A percentile compares a stretch with the other conserved stretches of the same genome.
Evolutionary conservation across 2,888 invertebrate genomes (phyloP).

Genomic region (Coelinius sp.): DNA sequence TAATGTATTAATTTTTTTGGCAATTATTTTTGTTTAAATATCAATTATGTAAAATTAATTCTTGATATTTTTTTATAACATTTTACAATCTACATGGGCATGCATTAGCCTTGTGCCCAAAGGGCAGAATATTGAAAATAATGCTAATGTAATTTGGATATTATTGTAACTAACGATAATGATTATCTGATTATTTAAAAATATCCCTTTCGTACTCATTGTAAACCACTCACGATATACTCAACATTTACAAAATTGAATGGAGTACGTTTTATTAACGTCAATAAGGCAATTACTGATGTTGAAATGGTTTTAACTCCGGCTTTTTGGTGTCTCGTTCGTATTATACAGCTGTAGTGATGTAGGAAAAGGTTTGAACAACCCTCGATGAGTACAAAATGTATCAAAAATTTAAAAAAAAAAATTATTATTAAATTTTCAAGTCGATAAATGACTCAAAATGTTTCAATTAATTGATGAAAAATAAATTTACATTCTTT

Average conservation of each 20-base stretch:
- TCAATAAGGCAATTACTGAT: slow-evolving; percentile 66
- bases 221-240: not conserved
- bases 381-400: slow-evolving; percentile 26
- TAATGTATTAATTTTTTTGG: too few species aligned
- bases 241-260: slow-evolving; percentile 38
- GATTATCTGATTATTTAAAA: not conserved
- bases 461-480: not conserved
- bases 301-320: slow-evolving; percentile 49
- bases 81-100: not conserved
- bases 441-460: not conserved
- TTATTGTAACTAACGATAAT: slow-evolving; percentile 11
- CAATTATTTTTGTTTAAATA: too few species aligned
- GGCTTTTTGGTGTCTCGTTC: slow-evolving; percentile 58
- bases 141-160: slow-evolving; percentile 23
- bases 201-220: slow-evolving; percentile 35
- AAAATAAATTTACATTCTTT: not conserved
- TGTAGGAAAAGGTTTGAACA: slow-evolving; percentile 55
- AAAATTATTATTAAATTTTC: not conserved
- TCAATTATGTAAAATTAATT: not conserved
- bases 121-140: slow-evolving; percentile 14
- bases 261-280: slow-evolving; percentile 66
- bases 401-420: not conserved
- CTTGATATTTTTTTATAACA: not conserved
- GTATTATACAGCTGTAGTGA: slow-evolving; percentile 51
- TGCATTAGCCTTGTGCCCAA: not conserved